phyloP scores from a whole-genome alignment of 2,888 invertebrate genomes.

The Acronicta alni region DNA sequence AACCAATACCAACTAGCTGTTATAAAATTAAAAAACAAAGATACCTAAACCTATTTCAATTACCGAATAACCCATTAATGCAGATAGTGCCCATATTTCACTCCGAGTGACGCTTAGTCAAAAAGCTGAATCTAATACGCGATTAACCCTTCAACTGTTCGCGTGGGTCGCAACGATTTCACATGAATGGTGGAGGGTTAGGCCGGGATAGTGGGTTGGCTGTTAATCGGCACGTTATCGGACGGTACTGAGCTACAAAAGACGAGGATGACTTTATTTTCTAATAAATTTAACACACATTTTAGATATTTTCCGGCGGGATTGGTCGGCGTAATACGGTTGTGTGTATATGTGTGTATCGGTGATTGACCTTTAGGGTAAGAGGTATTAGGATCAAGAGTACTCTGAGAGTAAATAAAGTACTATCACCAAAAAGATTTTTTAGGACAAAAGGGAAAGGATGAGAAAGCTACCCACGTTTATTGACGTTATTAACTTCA shows the following conservation, averaged over 20 bases:
- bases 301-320: conserved; percentile 27
- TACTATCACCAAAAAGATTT: background rate
- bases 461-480: too few relatives aligned
- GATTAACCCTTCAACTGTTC: conserved; percentile 64
- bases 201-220: conserved; percentile 44
- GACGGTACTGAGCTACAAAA: conserved; percentile 57
- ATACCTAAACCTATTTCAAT: conserved; percentile 26
- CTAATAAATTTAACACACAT: conserved; percentile 64
- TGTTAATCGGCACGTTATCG: conserved; percentile 58
- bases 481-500: too few relatives aligned
- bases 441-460: too few relatives aligned
- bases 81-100: conserved; percentile 46
- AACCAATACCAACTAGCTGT: background rate
- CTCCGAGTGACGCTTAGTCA: conserved; percentile 59
- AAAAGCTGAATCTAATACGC: conserved; percentile 62
- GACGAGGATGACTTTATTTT: conserved; percentile 64
- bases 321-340: conserved; percentile 18
- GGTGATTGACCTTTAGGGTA: background rate
- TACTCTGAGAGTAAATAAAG: background rate
- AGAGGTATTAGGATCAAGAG: background rate
- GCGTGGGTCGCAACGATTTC: conserved; percentile 64
- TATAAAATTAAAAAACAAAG: conserved; percentile 12
- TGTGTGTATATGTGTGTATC: conserved; percentile 6
- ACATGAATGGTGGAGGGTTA: conserved; percentile 58
- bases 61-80: conserved; percentile 30